These are phyloP conservation scores for Pelecanus crispus DNA, from an alignment of 2,113 vertebrate genomes.

Conservation along the genomic window DNA sequence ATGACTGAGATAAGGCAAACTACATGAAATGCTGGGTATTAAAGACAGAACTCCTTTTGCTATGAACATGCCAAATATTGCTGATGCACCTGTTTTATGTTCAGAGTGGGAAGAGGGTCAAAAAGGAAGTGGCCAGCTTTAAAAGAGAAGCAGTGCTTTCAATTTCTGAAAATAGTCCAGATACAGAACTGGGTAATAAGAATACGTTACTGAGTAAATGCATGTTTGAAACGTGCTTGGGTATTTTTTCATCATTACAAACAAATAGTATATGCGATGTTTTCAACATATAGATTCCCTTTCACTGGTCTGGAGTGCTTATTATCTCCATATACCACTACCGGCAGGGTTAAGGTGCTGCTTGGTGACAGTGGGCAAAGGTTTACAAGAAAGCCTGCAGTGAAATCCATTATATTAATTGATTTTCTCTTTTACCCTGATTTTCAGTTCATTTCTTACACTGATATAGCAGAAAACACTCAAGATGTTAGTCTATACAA, in stretches of 20 bases:
- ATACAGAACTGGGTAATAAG: conserved; percentile 62
- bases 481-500: not conserved
- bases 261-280: not conserved
- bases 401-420: not conserved
- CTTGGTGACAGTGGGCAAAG: not conserved
- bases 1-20: conserved; percentile 66
- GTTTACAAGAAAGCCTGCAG: not conserved
- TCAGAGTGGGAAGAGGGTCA: conserved; percentile 65
- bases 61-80: conserved; percentile 44
- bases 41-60: conserved; percentile 45
- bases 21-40: conserved; percentile 43
- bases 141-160: conserved; percentile 65
- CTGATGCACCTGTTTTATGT: conserved; percentile 74
- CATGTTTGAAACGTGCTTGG: not conserved
- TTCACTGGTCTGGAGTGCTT: not conserved
- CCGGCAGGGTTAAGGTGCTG: not conserved
- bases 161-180: conserved; percentile 69
- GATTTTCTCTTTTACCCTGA: not conserved
- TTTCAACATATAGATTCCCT: not conserved
- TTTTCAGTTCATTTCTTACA: not conserved
- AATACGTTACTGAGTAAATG: conserved; percentile 54
- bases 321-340: not conserved
- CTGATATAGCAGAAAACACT: not conserved
- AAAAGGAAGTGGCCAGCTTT: conserved; percentile 70
- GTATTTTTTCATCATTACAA: not conserved